Evolutionary conservation across 2,113 vertebrate genomes (phyloP).

Genomic region (Nansenia antarctica): DNA sequence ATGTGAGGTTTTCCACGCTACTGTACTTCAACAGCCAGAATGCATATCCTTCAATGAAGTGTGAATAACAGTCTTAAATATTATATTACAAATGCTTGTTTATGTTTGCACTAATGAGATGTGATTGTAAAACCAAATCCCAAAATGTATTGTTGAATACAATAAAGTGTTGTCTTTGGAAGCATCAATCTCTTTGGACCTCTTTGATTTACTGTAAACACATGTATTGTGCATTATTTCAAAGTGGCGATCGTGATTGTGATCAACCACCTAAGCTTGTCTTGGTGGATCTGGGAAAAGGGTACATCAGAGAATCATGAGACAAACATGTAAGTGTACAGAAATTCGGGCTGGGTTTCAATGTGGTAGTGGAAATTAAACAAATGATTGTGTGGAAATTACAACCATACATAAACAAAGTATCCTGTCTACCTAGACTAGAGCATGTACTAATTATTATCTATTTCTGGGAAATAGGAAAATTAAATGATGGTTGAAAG

Average conservation of each 20-base stretch:
- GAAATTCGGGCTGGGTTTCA: neutral
- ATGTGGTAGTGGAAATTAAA: neutral
- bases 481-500: no score
- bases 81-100: slow-evolving; percentile 43
- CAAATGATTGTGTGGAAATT: no score
- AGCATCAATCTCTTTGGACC: slow-evolving; percentile 1
- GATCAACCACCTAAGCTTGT: no score
- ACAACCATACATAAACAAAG: no score
- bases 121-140: slow-evolving; percentile 56
- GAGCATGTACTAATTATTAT: no score
- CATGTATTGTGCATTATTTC: no score
- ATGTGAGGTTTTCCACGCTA: slow-evolving; percentile 24
- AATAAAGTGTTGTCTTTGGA: slow-evolving; percentile 61
- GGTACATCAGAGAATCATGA: no score
- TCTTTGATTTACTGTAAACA: neutral
- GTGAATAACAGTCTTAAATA: slow-evolving; percentile 27
- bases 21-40: slow-evolving; percentile 34
- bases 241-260: no score
- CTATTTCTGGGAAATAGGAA: no score
- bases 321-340: no score
- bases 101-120: slow-evolving; percentile 64
- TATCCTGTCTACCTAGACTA: no score
- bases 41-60: slow-evolving; percentile 46
- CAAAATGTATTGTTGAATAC: slow-evolving; percentile 48
- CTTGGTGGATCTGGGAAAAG: no score